Evolutionary conservation across 2,888 invertebrate species (phyloP).

Genomic region (Abrostola tripartita): DNA sequence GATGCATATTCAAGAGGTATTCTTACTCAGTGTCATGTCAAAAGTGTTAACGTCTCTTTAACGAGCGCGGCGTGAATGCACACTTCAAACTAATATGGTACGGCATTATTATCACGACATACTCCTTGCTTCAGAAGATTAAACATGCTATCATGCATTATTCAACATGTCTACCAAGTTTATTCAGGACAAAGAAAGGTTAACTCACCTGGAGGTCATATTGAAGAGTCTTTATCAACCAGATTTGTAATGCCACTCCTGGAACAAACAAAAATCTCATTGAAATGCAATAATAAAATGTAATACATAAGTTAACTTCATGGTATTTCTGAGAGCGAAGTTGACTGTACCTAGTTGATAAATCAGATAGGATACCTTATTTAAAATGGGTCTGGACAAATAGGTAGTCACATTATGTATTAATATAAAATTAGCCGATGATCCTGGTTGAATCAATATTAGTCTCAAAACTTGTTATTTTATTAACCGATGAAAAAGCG

Average conservation of each 20-base stretch:
- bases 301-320: background rate
- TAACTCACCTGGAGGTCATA: slow-evolving; percentile 80
- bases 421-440: no score
- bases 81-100: background rate
- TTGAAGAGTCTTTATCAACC: slow-evolving; percentile 53
- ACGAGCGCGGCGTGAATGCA: background rate
- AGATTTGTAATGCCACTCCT: slow-evolving; percentile 63
- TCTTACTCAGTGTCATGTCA: background rate
- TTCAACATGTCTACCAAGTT: slow-evolving; percentile 5
- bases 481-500: no score
- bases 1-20: background rate
- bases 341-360: background rate
- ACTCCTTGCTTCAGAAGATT: slow-evolving; percentile 14
- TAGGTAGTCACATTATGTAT: no score
- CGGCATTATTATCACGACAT: background rate
- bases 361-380: no score
- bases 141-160: slow-evolving; percentile 21
- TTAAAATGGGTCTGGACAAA: no score
- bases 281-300: slow-evolving; percentile 6
- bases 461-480: no score
- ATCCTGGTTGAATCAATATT: no score
- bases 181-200: slow-evolving; percentile 15
- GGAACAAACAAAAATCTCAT: slow-evolving; percentile 62
- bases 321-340: background rate
- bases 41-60: background rate